Conservation (phyloP, 92 coral and sea anemone species). For the Chrysogorgia sp. region DNA sequence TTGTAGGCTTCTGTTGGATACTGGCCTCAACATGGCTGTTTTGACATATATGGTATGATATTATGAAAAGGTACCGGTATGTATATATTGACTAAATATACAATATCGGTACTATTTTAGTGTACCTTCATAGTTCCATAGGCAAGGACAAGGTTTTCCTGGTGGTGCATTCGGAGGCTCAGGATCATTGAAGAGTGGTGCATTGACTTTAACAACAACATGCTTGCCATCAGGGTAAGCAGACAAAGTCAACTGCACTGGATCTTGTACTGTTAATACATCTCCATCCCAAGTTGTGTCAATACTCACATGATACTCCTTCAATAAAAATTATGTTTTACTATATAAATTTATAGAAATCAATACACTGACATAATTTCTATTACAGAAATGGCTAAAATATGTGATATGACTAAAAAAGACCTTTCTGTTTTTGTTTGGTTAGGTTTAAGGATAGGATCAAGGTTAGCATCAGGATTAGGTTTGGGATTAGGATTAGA, state of each 20-base stretch:
- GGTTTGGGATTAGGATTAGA: too few relatives aligned
- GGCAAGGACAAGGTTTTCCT: conserved; percentile 81
- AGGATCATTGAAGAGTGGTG: conserved; percentile 91
- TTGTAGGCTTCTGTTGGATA: too few relatives aligned
- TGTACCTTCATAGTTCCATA: conserved; percentile 96
- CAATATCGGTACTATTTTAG: not conserved
- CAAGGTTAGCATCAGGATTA: too few relatives aligned
- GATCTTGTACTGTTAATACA: conserved; percentile 61
- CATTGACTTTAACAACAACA: conserved; percentile 74
- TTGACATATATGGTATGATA: not conserved
- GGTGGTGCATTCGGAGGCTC: conserved; percentile 71
- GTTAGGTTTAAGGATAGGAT: too few relatives aligned
- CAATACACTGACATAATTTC: not conserved
- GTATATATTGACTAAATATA: not conserved
- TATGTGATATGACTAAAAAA: not conserved
- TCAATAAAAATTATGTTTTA: not conserved
- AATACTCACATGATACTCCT: not conserved
- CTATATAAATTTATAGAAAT: not conserved
- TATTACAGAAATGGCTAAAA: not conserved
- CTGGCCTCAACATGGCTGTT: too few relatives aligned
- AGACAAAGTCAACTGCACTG: conserved; percentile 68
- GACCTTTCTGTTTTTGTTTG: too few relatives aligned
- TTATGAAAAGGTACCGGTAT: not conserved
- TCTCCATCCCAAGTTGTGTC: conserved; percentile 73
- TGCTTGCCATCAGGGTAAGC: conserved; percentile 53